Evolutionary conservation across 2,888 invertebrate genomes (phyloP).

Genomic region (Coenonympha glycerion): DNA sequence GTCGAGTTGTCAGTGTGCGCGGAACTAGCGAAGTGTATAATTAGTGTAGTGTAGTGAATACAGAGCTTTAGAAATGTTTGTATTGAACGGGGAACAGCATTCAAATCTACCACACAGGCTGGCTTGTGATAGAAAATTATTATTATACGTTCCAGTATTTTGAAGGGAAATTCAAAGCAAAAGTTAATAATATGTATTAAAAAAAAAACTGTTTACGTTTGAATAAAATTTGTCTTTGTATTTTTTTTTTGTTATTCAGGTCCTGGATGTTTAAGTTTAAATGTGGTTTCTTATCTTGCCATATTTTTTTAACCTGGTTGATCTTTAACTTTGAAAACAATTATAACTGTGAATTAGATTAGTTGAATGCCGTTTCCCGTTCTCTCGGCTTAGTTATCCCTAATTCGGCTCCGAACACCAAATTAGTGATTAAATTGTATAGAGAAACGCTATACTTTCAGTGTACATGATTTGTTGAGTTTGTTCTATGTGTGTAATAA

Average conservation of each 20-base stretch:
- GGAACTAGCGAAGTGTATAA: constrained; percentile 54
- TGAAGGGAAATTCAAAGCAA: too few relatives aligned
- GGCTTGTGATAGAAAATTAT: too few relatives aligned
- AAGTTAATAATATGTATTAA: too few relatives aligned
- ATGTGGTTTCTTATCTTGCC: too few relatives aligned
- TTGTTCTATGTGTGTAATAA: constrained; percentile 42
- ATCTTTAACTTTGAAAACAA: too few relatives aligned
- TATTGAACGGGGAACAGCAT: constrained; percentile 23
- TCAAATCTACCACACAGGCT: too few relatives aligned
- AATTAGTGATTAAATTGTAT: constrained; percentile 67
- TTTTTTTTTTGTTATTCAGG: too few relatives aligned
- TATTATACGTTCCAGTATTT: too few relatives aligned
- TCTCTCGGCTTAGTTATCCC: constrained; percentile 43
- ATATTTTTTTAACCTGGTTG: too few relatives aligned
- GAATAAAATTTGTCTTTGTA: too few relatives aligned
- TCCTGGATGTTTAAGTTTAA: too few relatives aligned
- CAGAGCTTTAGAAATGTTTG: constrained; percentile 58
- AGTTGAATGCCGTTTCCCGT: constrained; percentile 36
- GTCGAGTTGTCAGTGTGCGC: constrained; percentile 61
- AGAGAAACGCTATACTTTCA: constrained; percentile 63
- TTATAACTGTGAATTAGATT: neutral
- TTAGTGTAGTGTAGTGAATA: constrained; percentile 56
- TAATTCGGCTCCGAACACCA: constrained; percentile 67
- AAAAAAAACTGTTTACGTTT: too few relatives aligned
- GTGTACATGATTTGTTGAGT: constrained; percentile 63